phyloP scores from a whole-genome alignment of 2,888 invertebrate genomes.

The Protula sp. region DNA sequence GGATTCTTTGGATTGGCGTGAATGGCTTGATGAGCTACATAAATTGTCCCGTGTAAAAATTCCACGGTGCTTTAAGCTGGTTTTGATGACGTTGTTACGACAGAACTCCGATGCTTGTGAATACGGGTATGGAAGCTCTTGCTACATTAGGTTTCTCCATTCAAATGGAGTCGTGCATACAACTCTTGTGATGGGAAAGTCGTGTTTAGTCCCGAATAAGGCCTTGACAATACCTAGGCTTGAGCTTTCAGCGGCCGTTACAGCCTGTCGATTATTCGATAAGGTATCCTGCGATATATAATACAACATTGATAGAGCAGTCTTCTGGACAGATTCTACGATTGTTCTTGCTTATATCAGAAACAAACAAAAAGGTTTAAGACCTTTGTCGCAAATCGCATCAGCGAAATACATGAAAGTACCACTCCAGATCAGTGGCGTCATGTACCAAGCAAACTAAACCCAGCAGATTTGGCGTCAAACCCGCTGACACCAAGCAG shows the following conservation, averaged over 20 bases:
- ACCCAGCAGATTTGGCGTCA: background rate
- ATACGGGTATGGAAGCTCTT: too few relatives aligned
- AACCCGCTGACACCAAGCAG: background rate
- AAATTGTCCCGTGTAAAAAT: background rate
- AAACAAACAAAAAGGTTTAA: background rate
- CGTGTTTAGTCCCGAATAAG: background rate
- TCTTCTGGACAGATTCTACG: background rate
- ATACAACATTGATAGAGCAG: background rate
- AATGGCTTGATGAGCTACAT: background rate
- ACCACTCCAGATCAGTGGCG: background rate
- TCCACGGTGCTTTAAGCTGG: background rate
- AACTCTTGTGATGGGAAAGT: background rate
- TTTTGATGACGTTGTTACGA: too few relatives aligned
- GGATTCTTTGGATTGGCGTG: too few relatives aligned
- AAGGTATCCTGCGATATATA: background rate
- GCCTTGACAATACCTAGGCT: background rate
- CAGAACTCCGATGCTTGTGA: too few relatives aligned
- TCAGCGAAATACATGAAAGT: background rate
- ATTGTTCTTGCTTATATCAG: background rate
- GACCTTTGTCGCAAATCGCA: background rate
- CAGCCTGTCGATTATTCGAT: background rate
- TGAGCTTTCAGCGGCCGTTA: background rate
- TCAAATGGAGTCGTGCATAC: background rate
- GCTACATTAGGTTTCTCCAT: too few relatives aligned
- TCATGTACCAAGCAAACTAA: background rate